Percentiles rank a stretch among this genome's conserved stretches.
Evolutionary conservation across 2,113 vertebrate species (phyloP).

Genomic region (Mionectes macconnelli): DNA sequence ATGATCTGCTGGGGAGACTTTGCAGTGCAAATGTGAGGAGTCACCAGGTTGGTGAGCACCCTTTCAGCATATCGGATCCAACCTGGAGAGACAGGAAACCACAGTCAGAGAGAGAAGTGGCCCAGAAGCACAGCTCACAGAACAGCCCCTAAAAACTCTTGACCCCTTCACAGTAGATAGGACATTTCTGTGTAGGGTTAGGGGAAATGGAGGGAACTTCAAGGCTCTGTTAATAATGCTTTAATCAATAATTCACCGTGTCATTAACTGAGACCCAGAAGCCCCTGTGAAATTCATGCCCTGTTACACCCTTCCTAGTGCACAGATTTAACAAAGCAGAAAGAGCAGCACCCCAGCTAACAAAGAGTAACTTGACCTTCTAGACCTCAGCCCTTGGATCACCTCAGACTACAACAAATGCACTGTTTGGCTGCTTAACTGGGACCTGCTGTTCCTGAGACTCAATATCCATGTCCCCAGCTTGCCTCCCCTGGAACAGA

Average conservation of each 20-base stretch:
- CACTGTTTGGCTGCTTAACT: not conserved
- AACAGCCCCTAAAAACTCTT: not conserved
- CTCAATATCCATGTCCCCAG: not conserved
- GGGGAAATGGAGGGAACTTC: not conserved
- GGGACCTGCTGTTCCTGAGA: not conserved
- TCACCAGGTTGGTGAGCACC: constrained; percentile 87
- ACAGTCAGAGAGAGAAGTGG: not conserved
- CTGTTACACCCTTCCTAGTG: not conserved
- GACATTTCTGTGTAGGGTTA: not conserved
- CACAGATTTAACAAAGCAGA: not conserved
- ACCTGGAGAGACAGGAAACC: constrained; percentile 65
- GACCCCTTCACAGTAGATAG: not conserved
- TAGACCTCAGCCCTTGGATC: not conserved
- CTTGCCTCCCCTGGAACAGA: not conserved
- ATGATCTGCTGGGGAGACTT: constrained; percentile 96
- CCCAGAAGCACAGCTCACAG: not conserved
- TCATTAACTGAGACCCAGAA: not conserved
- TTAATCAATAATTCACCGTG: not conserved
- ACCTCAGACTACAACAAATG: not conserved
- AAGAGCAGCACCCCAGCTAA: not conserved
- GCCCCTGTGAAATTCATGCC: not conserved
- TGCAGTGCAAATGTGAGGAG: constrained; percentile 91
- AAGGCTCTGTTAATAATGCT: not conserved
- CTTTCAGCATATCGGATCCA: constrained; percentile 95
- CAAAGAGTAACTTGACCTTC: not conserved